Percentiles rank a stretch among this genome's conserved stretches.
phyloP scores from a whole-genome alignment of 2,888 invertebrate genomes.

The Scrobipalpa atriplicella region DNA sequence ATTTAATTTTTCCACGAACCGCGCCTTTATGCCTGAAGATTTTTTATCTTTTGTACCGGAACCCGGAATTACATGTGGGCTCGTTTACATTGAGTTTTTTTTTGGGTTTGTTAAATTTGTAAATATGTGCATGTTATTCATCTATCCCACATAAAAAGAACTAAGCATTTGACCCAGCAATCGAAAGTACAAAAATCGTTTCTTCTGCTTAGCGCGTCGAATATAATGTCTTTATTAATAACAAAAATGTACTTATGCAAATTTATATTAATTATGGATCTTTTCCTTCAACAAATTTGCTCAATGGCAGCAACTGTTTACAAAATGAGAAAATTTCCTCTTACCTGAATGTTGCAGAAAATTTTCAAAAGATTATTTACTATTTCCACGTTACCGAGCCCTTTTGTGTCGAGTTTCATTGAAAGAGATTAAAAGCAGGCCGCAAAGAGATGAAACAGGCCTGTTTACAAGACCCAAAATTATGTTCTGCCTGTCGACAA shows the following conservation, averaged over 20 bases:
- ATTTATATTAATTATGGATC: too few species aligned
- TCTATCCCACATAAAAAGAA: too few species aligned
- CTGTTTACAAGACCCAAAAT: slow-evolving; percentile 40
- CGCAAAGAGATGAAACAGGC: slow-evolving; percentile 32
- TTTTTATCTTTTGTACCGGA: background rate
- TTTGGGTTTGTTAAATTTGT: background rate
- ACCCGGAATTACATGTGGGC: background rate
- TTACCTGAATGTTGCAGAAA: background rate
- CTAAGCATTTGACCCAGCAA: too few species aligned
- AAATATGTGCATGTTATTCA: background rate
- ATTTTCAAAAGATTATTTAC: slow-evolving; percentile 21
- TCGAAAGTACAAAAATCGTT: too few species aligned
- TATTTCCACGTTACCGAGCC: slow-evolving; percentile 17
- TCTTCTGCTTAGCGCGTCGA: too few species aligned
- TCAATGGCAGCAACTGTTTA: background rate
- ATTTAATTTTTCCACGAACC: slow-evolving; percentile 35
- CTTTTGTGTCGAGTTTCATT: slow-evolving; percentile 17
- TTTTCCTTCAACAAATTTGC: background rate
- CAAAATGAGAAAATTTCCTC: background rate
- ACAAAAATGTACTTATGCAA: too few species aligned
- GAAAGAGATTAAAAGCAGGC: slow-evolving; percentile 22
- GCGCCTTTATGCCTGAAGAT: slow-evolving; percentile 23
- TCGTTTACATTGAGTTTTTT: background rate
- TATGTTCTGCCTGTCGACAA: slow-evolving; percentile 37
- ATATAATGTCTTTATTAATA: too few species aligned